A percentile compares a stretch with the other conserved stretches of the same genome.
Conservation (phyloP, 2,888 invertebrate species). For the Fragum whitleyi region DNA sequence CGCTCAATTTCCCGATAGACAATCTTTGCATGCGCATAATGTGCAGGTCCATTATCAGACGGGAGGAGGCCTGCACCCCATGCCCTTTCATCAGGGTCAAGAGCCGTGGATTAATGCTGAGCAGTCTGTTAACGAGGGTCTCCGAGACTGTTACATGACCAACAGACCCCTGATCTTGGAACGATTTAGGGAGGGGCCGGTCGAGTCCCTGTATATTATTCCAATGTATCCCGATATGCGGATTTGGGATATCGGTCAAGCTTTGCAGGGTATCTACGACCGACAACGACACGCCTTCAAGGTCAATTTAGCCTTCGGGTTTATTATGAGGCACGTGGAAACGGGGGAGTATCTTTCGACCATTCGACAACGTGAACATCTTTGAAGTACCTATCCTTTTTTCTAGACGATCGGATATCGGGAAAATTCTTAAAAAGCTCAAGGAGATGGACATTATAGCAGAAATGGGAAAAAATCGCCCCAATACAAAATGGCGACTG, state of each 20-base stretch:
- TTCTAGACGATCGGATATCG: slow-evolving; percentile 36
- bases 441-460: slow-evolving; percentile 32
- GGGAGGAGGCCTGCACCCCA: slow-evolving; percentile 15
- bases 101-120: slow-evolving; percentile 39
- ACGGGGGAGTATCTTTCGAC: slow-evolving; percentile 29
- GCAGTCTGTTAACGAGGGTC: slow-evolving; percentile 23
- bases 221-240: slow-evolving; percentile 36
- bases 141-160: slow-evolving; percentile 31
- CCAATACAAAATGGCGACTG: slow-evolving; percentile 30
- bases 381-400: slow-evolving; percentile 30
- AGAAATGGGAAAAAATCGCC: slow-evolving; percentile 34
- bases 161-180: slow-evolving; percentile 36
- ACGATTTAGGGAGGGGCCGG: slow-evolving; percentile 28
- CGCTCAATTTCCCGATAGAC: slow-evolving; percentile 29
- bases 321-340: slow-evolving; percentile 39
- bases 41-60: slow-evolving; percentile 26
- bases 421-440: slow-evolving; percentile 11
- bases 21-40: slow-evolving; percentile 25
- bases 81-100: slow-evolving; percentile 29
- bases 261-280: slow-evolving; percentile 33
- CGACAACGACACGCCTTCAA: slow-evolving; percentile 46
- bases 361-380: slow-evolving; percentile 27
- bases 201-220: slow-evolving; percentile 34
- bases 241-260: slow-evolving; percentile 20
- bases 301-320: slow-evolving; percentile 37